Base-by-base conservation (phyloP, 2,113 vertebrate species). In the Rhinogobius similis region DNA sequence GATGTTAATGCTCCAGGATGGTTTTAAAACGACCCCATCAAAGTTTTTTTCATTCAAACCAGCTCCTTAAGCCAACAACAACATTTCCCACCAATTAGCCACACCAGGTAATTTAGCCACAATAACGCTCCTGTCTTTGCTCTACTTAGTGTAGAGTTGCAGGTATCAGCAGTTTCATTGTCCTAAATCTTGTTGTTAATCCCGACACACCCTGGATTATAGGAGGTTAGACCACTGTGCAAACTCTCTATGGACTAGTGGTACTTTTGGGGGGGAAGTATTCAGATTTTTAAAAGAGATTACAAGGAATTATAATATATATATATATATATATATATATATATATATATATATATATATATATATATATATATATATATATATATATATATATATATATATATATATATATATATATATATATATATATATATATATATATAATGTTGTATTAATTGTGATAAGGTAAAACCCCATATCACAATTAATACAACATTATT, bases 91-190 rank as follows among this genome's bases (percentile, higher is more conserved):
- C n/a, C 41, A 73, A 36, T 20, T 32, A 73, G 59, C 53, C 62
- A 59, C 10, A 62, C 7, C 61, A 73, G 70, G 63, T 70, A 55
- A 70, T 77, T 72, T 48, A 43, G 44, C 62, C 68, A 78, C 55
- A 67, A 62, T 27, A 1, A 27, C 16, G 50, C 32, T 29, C 32
- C 43, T 48, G 68, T 72, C 48, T 56, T 68, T 62, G 58, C 26
- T 29, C 55, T 62, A 66, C 67, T 12, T 41, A 70, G 59, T 62
- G 58, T 62, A 63, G 46, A 72, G 76, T 82, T 77, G 82, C 77
- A 77, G 81, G 87, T 88, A 87, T 90, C 88, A 89, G 50, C 50
- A 86, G 82, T 82, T 82, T 65, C 77, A 87, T 88, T 88, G 84
- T 88, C 87, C 70, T 71, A 89, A 90, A 92, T 90, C 90, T 84